These are phyloP conservation scores for Colletes collaris DNA, from an alignment of 2,888 invertebrate species.

Conservation along the genomic window DNA sequence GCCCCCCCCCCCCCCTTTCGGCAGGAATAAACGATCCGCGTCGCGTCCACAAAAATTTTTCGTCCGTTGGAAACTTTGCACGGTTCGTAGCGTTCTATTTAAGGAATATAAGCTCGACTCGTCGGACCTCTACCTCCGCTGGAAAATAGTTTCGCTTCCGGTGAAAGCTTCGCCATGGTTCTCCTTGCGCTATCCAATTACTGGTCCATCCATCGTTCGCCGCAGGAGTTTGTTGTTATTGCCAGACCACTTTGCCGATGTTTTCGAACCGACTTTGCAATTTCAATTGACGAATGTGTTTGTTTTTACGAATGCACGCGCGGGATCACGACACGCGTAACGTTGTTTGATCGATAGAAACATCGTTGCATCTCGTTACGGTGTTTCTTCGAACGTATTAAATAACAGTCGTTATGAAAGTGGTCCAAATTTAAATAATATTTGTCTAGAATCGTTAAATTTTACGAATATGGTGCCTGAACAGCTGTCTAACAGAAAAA, in stretches of 20 bases:
- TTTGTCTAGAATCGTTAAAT: too few relatives aligned
- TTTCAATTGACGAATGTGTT: not conserved
- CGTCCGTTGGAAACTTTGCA: slow-evolving; percentile 13
- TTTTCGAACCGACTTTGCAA: not conserved
- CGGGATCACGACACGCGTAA: slow-evolving; percentile 16
- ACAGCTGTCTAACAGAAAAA: too few relatives aligned
- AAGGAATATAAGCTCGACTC: not conserved
- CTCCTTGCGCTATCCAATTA: slow-evolving; percentile 7
- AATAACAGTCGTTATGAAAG: too few relatives aligned
- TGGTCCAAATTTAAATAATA: too few relatives aligned
- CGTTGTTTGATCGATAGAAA: slow-evolving; percentile 60
- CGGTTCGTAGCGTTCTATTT: slow-evolving; percentile 3
- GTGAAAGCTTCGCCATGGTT: slow-evolving; percentile 23
- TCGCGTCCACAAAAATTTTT: slow-evolving; percentile 14
- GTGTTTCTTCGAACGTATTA: not conserved
- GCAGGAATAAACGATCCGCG: slow-evolving; percentile 5
- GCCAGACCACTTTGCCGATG: not conserved
- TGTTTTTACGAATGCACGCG: slow-evolving; percentile 1
- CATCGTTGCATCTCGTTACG: slow-evolving; percentile 30
- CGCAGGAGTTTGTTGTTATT: slow-evolving; percentile 3
- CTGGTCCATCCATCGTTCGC: slow-evolving; percentile 10
- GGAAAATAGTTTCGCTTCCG: slow-evolving; percentile 16
- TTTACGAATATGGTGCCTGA: too few relatives aligned
- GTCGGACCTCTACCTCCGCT: not conserved
- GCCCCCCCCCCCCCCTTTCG: not conserved